phyloP scores from a whole-genome alignment of 2,888 invertebrate species.

The Standfussiana lucernea region DNA sequence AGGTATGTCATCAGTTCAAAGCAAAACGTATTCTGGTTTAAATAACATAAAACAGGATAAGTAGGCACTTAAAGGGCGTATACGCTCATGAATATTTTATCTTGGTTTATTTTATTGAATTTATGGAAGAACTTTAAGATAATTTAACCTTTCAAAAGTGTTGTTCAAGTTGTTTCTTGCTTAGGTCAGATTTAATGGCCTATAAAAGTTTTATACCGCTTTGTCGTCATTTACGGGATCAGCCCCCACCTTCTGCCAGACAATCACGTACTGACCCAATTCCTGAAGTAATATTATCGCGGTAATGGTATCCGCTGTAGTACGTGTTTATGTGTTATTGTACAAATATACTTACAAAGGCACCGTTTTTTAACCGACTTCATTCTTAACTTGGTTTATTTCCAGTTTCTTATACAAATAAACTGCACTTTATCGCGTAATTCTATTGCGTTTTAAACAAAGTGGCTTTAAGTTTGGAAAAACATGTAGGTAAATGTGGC shows the following conservation, averaged over 20 bases:
- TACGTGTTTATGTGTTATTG: slow-evolving; percentile 24
- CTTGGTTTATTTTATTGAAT: slow-evolving; percentile 42
- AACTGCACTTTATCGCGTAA: not conserved
- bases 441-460: not conserved
- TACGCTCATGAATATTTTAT: slow-evolving; percentile 45
- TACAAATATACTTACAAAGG: not conserved
- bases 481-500: not conserved
- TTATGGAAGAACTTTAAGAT: slow-evolving; percentile 23
- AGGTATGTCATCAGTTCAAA: slow-evolving; percentile 25
- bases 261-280: slow-evolving; percentile 37
- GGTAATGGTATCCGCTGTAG: slow-evolving; percentile 4
- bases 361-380: not conserved
- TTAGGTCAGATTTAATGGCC: slow-evolving; percentile 3
- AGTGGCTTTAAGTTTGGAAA: not conserved
- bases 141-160: slow-evolving; percentile 36
- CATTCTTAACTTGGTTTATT: not conserved
- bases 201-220: slow-evolving; percentile 10
- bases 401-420: not conserved
- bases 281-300: slow-evolving; percentile 40
- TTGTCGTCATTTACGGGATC: not conserved
- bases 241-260: not conserved
- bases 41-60: slow-evolving; percentile 31
- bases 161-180: slow-evolving; percentile 34
- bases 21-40: slow-evolving; percentile 27
- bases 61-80: slow-evolving; percentile 22